Evolutionary conservation across 2,113 vertebrate genomes (phyloP).

Genomic region (Carlito syrichta): DNA sequence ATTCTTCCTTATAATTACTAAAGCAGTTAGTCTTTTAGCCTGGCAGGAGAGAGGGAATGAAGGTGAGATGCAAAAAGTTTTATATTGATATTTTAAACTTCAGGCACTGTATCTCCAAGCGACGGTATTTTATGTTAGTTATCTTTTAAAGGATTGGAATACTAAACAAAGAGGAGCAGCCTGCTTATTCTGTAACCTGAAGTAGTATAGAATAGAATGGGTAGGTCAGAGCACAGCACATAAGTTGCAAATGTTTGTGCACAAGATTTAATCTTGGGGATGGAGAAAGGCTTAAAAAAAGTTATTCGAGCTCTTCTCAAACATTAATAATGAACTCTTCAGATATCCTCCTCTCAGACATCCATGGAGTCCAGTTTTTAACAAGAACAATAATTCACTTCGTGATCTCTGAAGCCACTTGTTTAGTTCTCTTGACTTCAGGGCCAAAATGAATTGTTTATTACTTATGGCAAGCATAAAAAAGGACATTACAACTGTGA

Average conservation of each 20-base stretch:
- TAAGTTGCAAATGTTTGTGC: neutral
- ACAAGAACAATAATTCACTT: neutral
- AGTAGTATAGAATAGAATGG: neutral
- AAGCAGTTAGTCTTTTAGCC: neutral
- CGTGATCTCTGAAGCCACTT: neutral
- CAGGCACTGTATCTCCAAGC: neutral
- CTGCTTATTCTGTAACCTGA: neutral
- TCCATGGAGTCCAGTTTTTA: neutral
- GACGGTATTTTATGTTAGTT: neutral
- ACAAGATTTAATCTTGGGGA: neutral
- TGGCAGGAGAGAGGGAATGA: accelerated
- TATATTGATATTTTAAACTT: neutral
- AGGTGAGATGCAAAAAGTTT: neutral
- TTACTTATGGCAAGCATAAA: neutral
- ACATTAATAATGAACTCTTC: neutral
- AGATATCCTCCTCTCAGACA: neutral
- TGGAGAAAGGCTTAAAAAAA: neutral
- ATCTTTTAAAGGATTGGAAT: neutral
- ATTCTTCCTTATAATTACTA: neutral
- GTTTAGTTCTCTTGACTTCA: neutral
- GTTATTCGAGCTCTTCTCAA: neutral
- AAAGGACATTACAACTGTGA: neutral
- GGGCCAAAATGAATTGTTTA: neutral
- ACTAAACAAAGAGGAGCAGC: neutral
- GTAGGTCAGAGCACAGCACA: neutral